These are phyloP conservation scores for Macropodus opercularis DNA, from an alignment of 2,797 vertebrate genomes.

Conservation along the genomic window DNA sequence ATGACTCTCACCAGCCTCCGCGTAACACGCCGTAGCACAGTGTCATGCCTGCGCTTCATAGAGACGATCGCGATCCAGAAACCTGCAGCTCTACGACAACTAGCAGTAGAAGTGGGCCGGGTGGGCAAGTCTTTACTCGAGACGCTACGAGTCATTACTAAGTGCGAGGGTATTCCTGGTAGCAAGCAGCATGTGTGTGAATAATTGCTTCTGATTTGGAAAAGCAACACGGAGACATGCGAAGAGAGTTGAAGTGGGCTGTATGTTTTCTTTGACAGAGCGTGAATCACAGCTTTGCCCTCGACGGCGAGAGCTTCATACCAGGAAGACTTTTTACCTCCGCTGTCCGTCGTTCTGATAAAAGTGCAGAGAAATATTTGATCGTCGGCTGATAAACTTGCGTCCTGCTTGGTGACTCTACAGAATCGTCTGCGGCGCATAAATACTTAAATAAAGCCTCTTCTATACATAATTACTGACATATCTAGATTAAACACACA, in stretches of 20 bases:
- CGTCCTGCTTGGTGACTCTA: slow-evolving; percentile 1
- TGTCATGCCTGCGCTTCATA: slow-evolving; percentile 34
- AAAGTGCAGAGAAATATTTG: slow-evolving; percentile 8
- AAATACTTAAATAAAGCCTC: no score
- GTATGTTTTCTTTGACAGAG: slow-evolving; percentile 8
- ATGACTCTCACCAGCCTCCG: slow-evolving; percentile 36
- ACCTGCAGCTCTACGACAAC: slow-evolving; percentile 66
- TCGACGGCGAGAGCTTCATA: slow-evolving; percentile 4
- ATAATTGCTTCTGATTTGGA: slow-evolving; percentile 34
- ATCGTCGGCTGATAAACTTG: slow-evolving; percentile 15
- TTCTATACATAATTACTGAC: no score
- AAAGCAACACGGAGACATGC: slow-evolving; percentile 7
- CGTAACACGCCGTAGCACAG: slow-evolving; percentile 14
- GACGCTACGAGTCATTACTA: slow-evolving; percentile 62
- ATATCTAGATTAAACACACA: background rate
- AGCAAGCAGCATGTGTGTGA: slow-evolving; percentile 53
- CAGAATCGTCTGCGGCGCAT: background rate
- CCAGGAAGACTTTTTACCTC: slow-evolving; percentile 17
- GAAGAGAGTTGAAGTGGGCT: background rate
- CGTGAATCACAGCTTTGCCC: slow-evolving; percentile 17
- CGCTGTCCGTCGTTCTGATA: background rate
- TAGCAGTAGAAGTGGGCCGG: slow-evolving; percentile 50
- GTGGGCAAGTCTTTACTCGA: slow-evolving; percentile 59
- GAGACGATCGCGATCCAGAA: slow-evolving; percentile 62
- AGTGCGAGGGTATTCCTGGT: slow-evolving; percentile 56